Evolutionary conservation across 2,113 vertebrate genomes (phyloP).

Genomic region (Centropristis striata): DNA sequence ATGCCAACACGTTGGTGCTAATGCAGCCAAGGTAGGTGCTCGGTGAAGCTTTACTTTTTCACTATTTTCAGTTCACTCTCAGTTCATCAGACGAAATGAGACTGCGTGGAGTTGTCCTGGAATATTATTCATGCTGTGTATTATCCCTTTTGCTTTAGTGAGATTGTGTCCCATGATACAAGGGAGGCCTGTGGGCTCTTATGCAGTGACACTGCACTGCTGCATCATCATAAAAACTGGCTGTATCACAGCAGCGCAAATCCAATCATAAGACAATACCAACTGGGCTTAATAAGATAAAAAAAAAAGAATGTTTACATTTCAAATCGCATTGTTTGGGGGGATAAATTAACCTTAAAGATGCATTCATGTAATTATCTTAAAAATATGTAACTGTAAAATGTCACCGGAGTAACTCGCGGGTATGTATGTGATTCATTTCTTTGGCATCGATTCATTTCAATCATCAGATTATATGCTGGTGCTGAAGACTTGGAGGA

Average conservation of each 20-base stretch:
- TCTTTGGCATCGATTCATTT: constrained; percentile 40
- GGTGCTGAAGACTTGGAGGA: constrained; percentile 40
- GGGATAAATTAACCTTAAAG: constrained; percentile 22
- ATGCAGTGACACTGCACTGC: background rate
- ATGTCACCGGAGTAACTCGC: constrained; percentile 8
- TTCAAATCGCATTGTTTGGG: constrained; percentile 14
- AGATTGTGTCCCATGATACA: constrained; percentile 23
- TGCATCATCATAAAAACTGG: background rate
- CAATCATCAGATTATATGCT: constrained; percentile 60
- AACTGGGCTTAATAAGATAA: constrained; percentile 18
- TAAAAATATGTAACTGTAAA: constrained; percentile 2
- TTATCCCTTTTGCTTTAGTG: constrained; percentile 17
- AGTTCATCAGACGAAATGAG: constrained; percentile 49
- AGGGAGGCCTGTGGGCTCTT: constrained; percentile 23
- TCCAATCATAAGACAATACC: constrained; percentile 14
- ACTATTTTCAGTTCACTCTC: constrained; percentile 33
- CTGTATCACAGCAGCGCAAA: background rate
- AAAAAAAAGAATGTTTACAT: constrained; percentile 25
- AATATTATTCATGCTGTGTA: constrained; percentile 38
- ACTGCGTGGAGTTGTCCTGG: constrained; percentile 21
- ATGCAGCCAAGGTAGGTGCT: constrained; percentile 41
- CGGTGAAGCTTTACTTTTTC: constrained; percentile 31
- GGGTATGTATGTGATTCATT: constrained; percentile 9
- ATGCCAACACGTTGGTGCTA: constrained; percentile 52
- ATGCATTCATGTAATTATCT: constrained; percentile 14